A percentile compares a stretch with the other conserved stretches of the same genome.
phyloP scores from a whole-genome alignment of 2,113 vertebrate genomes.

The Calonectris borealis region DNA sequence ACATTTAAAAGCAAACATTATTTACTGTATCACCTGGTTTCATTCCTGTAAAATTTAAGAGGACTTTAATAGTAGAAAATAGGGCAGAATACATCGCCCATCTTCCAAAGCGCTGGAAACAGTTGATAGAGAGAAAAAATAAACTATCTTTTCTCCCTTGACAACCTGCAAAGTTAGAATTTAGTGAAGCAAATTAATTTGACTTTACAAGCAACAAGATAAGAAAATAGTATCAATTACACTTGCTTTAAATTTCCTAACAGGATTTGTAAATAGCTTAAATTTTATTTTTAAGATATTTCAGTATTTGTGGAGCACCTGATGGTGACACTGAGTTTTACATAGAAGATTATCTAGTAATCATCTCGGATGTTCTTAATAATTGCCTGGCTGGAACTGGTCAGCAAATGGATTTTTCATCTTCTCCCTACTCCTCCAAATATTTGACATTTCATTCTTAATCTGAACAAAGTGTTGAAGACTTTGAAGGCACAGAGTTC shows the following conservation, averaged over 20 bases:
- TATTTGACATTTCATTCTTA: neutral
- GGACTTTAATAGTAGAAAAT: neutral
- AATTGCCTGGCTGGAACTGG: neutral
- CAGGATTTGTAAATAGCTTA: neutral
- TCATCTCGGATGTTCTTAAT: neutral
- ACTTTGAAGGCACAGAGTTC: neutral
- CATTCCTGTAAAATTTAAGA: neutral
- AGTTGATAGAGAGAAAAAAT: neutral
- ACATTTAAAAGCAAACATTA: constrained; percentile 34
- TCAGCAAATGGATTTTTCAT: neutral
- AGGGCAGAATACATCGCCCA: neutral
- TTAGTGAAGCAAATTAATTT: neutral
- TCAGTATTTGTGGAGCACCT: neutral
- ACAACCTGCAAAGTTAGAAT: neutral
- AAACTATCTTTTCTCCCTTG: neutral
- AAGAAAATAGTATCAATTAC: neutral
- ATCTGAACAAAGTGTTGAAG: neutral
- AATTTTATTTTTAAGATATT: neutral
- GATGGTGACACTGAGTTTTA: neutral
- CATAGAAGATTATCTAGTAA: neutral
- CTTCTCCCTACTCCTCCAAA: neutral
- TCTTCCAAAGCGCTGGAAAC: neutral
- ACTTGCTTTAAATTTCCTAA: neutral
- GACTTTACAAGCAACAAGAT: neutral
- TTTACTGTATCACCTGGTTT: neutral